Evolutionary conservation across 2,797 vertebrate species (phyloP).

Genomic region (Schizothorax lantsangensis): DNA sequence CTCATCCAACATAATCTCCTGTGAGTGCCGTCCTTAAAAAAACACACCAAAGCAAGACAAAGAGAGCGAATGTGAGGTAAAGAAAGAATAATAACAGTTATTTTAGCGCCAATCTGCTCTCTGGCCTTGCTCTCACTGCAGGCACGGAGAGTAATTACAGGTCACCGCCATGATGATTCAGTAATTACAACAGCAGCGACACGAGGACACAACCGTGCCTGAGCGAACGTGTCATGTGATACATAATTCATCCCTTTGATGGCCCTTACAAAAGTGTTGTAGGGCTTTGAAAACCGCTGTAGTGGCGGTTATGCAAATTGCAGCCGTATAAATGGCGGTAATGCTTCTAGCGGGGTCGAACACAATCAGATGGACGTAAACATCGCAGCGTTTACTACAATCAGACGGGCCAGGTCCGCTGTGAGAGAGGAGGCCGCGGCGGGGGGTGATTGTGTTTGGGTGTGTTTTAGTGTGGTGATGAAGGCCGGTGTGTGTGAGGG

Average conservation of each 20-base stretch:
- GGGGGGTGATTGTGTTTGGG: constrained; percentile 14
- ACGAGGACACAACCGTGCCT: constrained; percentile 68
- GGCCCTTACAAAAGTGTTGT: not conserved
- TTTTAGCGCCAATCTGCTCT: constrained; percentile 72
- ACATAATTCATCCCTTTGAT: constrained; percentile 40
- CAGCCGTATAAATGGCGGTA: not conserved
- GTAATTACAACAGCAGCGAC: constrained; percentile 74
- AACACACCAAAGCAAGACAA: constrained; percentile 4
- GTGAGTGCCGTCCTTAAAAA: not conserved
- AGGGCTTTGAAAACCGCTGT: constrained; percentile 5
- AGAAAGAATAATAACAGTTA: constrained; percentile 79
- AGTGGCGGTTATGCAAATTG: constrained; percentile 16
- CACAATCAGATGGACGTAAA: constrained; percentile 31
- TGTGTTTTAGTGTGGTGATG: constrained; percentile 28
- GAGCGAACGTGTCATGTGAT: constrained; percentile 46
- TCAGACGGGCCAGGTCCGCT: not conserved
- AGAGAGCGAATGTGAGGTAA: constrained; percentile 54
- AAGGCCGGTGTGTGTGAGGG: constrained; percentile 56
- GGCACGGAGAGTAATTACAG: constrained; percentile 79
- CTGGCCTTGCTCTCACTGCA: constrained; percentile 71
- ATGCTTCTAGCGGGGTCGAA: not conserved
- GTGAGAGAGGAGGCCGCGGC: constrained; percentile 4
- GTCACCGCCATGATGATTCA: constrained; percentile 75
- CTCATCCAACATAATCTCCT: not conserved
- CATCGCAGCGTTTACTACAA: not conserved